Evolutionary conservation across 2,888 invertebrate genomes (phyloP).

Genomic region (Idaea aversata): DNA sequence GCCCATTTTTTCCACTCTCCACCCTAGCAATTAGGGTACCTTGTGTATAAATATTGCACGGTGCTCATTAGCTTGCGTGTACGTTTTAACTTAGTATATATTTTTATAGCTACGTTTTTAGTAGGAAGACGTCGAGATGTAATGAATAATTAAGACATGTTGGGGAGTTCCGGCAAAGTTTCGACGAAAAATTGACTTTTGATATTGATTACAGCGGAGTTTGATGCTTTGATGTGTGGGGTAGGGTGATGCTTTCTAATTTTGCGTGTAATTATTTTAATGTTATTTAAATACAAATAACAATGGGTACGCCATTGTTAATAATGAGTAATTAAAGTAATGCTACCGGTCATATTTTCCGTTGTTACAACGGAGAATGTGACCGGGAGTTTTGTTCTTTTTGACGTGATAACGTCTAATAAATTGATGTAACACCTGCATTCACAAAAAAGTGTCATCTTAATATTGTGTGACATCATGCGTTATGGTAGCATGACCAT

Average conservation of each 20-base stretch:
- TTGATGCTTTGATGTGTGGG: background rate
- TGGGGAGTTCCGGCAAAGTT: conserved; percentile 43
- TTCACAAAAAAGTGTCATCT: no score
- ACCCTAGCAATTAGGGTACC: conserved; percentile 80
- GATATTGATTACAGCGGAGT: conserved; percentile 26
- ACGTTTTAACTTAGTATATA: conserved; percentile 65
- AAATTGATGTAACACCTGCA: no score
- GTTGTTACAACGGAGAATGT: no score
- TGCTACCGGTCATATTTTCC: background rate
- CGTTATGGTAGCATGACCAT: no score
- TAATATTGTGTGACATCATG: no score
- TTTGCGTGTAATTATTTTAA: conserved; percentile 2
- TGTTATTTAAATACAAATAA: conserved; percentile 11
- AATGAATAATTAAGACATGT: conserved; percentile 77
- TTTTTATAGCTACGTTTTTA: conserved; percentile 71
- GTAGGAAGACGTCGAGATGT: conserved; percentile 61
- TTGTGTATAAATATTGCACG: conserved; percentile 80
- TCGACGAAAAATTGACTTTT: conserved; percentile 36
- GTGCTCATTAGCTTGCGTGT: conserved; percentile 78
- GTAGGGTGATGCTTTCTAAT: background rate
- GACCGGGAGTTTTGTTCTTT: no score
- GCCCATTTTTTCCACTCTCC: conserved; percentile 81
- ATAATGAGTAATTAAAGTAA: background rate
- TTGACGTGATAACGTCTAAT: no score
- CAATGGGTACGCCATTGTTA: background rate